Evolutionary conservation across 2,113 vertebrate genomes (phyloP), one percentile per base, ranked within the genome.

Genomic region (Stictonetta naevosa): DNA sequence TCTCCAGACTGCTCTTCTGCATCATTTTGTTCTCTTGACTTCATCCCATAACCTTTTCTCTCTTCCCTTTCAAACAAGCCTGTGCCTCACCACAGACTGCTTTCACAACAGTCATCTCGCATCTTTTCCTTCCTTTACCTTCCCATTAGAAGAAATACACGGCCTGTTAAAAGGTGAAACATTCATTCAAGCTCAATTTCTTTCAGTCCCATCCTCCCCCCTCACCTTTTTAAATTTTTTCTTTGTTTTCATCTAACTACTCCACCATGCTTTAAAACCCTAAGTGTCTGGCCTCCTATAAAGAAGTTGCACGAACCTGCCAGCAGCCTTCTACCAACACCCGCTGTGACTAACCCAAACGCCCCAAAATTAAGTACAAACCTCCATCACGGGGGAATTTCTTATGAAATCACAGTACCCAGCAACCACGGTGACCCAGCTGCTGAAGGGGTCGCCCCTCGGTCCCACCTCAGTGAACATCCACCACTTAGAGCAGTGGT

Each of bases 141-240:
- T 62, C 17, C 28, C 23, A 3, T 62, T 68, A 23, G 19, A 46
- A 67, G 31, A 79, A 29, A 78, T 0, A 0, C 4, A 6, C 0
- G 17, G 9, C 3, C 44, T 46, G 21, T 3, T 38, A 74, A 73
- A 87, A 36, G 5, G 11, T 6, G 29, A 73, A 63, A 64, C 8
- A 20, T 19, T 14, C 74, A 53, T 17, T 7, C 34, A 56, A 68
- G 21, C 31, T 69, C 59, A 56, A 48, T 16, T 38, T 53, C 8
- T 34, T 52, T 10, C 14, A 36, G n/a, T 13, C 46, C 46, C 46
- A 48, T 22, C 46, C 46, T 11, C 10, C 10, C 46, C 46, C 20
- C 8, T 3, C 12, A 8, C 4, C 12, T 33, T n/a, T 34, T 29
- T 13, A 38, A 38, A 38, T 10, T 3, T 38, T 38, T 33, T 4